Conservation (phyloP, 1,140 invertebrate genomes). For the Pseudomyrmex cubaensis region DNA sequence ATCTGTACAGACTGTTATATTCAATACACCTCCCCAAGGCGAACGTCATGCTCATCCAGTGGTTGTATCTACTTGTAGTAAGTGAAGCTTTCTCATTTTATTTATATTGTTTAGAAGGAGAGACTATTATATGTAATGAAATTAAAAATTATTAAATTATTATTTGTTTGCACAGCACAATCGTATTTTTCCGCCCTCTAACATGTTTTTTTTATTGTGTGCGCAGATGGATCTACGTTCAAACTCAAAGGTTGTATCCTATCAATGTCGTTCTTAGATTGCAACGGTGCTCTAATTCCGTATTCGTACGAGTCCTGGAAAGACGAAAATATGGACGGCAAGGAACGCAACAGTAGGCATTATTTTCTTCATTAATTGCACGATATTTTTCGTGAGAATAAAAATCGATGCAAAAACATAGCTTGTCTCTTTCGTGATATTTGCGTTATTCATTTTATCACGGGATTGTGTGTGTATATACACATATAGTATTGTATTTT, state of each 20-base stretch:
- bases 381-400: background rate
- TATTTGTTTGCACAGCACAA: too few relatives aligned
- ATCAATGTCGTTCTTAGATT: slow-evolving; percentile 97
- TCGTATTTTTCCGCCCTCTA: background rate
- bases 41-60: slow-evolving; percentile 95
- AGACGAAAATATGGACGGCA: slow-evolving; percentile 90
- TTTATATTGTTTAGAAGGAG: too few relatives aligned
- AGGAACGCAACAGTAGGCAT: slow-evolving; percentile 87
- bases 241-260: slow-evolving; percentile 97
- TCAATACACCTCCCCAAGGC: slow-evolving; percentile 93
- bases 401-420: background rate
- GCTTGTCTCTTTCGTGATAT: background rate
- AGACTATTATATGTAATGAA: too few relatives aligned
- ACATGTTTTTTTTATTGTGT: slow-evolving; percentile 39
- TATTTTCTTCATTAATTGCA: slow-evolving; percentile 3
- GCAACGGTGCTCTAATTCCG: slow-evolving; percentile 94
- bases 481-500: slow-evolving; percentile 1
- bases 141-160: too few relatives aligned
- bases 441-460: background rate
- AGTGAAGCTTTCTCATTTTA: slow-evolving; percentile 74
- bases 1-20: slow-evolving; percentile 96
- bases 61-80: slow-evolving; percentile 95
- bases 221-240: slow-evolving; percentile 94
- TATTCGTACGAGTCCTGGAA: slow-evolving; percentile 95
- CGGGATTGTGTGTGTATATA: background rate